These are phyloP conservation scores for Stenodema calcarata DNA, from an alignment of 2,888 invertebrate genomes.

Conservation along the genomic window DNA sequence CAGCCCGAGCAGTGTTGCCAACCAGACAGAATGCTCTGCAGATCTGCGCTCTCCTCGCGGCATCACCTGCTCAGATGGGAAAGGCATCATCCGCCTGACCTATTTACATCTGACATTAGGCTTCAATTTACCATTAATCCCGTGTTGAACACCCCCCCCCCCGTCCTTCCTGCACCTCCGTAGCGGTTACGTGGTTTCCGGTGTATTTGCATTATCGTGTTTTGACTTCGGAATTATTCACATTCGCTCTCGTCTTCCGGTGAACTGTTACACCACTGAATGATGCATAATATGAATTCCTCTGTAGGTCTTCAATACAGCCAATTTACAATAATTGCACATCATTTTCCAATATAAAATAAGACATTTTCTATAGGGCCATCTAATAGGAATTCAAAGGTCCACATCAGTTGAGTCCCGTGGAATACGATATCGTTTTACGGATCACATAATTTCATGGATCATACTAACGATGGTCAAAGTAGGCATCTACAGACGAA, in stretches of 20 bases:
- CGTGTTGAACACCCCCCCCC: background rate
- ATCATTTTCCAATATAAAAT: too few relatives aligned
- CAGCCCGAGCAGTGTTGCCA: background rate
- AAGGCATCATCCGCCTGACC: conserved; percentile 11
- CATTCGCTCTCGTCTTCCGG: background rate
- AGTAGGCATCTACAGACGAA: too few relatives aligned
- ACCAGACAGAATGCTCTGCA: background rate
- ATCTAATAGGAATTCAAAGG: too few relatives aligned
- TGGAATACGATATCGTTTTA: too few relatives aligned
- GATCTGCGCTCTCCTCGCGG: background rate
- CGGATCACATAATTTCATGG: too few relatives aligned
- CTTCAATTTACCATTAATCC: background rate
- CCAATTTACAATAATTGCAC: too few relatives aligned
- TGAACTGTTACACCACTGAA: background rate
- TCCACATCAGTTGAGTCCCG: too few relatives aligned
- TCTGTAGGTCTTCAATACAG: background rate
- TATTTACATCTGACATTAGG: conserved; percentile 13
- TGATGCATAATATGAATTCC: background rate
- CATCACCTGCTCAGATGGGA: conserved; percentile 5
- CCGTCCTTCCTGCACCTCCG: background rate
- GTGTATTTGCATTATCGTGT: background rate
- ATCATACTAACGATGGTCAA: too few relatives aligned
- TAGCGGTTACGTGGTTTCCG: background rate
- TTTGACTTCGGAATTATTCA: background rate
- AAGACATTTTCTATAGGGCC: too few relatives aligned